Conservation (phyloP, 2,797 vertebrate genomes). For the Pagetopsis macropterus region DNA sequence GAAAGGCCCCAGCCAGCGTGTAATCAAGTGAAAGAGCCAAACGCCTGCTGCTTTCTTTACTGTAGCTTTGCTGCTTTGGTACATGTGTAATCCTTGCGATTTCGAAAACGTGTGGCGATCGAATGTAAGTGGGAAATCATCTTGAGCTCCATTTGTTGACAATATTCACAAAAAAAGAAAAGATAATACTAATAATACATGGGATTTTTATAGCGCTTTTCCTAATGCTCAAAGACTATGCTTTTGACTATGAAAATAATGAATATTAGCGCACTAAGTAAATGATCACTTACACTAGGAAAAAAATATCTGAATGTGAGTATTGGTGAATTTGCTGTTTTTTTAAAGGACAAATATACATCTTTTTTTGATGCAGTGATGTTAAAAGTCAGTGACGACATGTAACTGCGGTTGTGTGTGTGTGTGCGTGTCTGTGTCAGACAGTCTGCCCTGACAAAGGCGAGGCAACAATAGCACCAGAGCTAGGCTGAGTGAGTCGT, state of each 20-base stretch:
- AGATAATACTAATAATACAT: too few relatives aligned
- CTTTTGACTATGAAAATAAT: background rate
- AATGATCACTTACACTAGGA: slow-evolving; percentile 5
- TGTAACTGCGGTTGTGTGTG: slow-evolving; percentile 1
- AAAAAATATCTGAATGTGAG: background rate
- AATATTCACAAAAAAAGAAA: too few relatives aligned
- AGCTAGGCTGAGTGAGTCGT: slow-evolving; percentile 56
- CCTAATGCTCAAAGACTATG: too few relatives aligned
- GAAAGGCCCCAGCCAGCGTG: too few relatives aligned
- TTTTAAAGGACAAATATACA: background rate
- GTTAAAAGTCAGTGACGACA: slow-evolving; percentile 14
- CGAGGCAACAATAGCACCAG: slow-evolving; percentile 61
- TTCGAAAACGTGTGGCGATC: too few relatives aligned
- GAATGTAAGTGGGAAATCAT: too few relatives aligned
- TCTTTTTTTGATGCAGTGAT: slow-evolving; percentile 7
- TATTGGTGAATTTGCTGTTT: background rate
- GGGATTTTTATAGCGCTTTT: too few relatives aligned
- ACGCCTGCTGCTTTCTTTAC: too few relatives aligned
- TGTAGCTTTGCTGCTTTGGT: too few relatives aligned
- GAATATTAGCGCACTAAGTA: background rate
- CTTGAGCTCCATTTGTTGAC: too few relatives aligned
- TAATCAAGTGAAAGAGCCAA: too few relatives aligned
- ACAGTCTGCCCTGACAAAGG: slow-evolving; percentile 42
- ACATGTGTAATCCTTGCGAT: too few relatives aligned
- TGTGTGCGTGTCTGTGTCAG: slow-evolving; percentile 21